Percentiles rank a stretch among this genome's conserved stretches.
Conservation (phyloP, 2,113 vertebrate genomes). For the Actenoides hombroni region DNA sequence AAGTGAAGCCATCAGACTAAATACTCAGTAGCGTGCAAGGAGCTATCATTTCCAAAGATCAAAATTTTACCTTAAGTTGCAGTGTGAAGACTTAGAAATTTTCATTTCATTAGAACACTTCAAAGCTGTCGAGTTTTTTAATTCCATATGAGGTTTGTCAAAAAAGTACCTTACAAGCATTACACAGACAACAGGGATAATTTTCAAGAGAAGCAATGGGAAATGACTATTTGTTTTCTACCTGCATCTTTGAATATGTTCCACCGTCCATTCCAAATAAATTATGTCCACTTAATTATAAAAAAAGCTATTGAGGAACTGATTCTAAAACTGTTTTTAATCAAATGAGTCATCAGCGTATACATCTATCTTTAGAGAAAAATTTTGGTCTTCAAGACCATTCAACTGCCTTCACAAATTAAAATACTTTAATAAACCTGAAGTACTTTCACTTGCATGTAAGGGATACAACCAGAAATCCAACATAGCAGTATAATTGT, state of each 20-base stretch:
- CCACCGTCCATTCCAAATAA: neutral
- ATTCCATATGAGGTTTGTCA: neutral
- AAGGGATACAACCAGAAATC: neutral
- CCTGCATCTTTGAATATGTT: neutral
- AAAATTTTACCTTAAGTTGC: neutral
- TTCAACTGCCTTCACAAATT: neutral
- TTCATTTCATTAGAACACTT: neutral
- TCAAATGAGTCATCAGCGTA: neutral
- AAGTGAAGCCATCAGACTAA: neutral
- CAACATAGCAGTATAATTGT: accelerated
- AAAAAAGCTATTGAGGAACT: neutral
- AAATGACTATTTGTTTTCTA: neutral
- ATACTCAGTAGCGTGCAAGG: neutral
- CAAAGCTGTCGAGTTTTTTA: neutral
- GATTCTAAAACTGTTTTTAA: neutral
- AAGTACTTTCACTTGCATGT: neutral
- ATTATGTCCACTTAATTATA: neutral
- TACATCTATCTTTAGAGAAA: neutral
- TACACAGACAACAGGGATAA: neutral
- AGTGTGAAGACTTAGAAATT: neutral
- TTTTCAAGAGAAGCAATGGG: neutral
- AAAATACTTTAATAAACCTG: neutral
- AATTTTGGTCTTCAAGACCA: neutral
- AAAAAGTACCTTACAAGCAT: neutral
- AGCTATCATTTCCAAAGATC: neutral